Conservation (phyloP, 1,140 invertebrate genomes). For the Magallana angulata region DNA sequence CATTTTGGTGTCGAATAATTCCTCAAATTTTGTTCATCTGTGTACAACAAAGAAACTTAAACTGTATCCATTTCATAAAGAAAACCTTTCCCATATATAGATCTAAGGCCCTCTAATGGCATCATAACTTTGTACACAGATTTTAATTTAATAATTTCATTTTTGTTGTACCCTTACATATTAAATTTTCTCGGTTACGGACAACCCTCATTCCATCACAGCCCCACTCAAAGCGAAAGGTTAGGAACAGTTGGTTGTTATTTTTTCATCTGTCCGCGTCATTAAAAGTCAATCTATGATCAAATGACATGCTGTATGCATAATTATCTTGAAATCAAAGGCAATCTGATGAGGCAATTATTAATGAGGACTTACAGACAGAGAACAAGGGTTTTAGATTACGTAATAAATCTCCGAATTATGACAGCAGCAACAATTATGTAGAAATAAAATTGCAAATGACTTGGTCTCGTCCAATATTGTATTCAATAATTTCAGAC, state of each 20-base stretch:
- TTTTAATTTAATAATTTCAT: constrained; percentile 16
- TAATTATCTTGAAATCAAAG: constrained; percentile 38
- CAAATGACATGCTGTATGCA: constrained; percentile 27
- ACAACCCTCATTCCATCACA: constrained; percentile 1
- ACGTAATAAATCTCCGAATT: constrained; percentile 30
- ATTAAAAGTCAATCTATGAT: constrained; percentile 34
- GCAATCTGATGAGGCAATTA: constrained; percentile 35
- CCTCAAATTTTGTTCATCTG: constrained; percentile 4
- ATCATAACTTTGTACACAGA: background rate
- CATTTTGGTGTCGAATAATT: constrained; percentile 33
- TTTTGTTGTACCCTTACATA: background rate
- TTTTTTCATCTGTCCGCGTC: background rate
- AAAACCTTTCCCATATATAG: constrained; percentile 19
- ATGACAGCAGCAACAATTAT: constrained; percentile 29
- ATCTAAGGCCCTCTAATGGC: background rate
- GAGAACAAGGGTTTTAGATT: constrained; percentile 34
- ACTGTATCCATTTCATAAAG: constrained; percentile 9
- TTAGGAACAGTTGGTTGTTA: background rate
- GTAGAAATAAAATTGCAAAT: constrained; percentile 22
- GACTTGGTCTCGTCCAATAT: background rate
- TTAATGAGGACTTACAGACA: constrained; percentile 21
- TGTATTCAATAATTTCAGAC: background rate
- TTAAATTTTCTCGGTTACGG: background rate
- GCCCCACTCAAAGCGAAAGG: background rate
- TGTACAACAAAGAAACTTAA: constrained; percentile 26